Evolutionary conservation across 2,888 invertebrate genomes (phyloP).

Genomic region (Byasa hedistus): DNA sequence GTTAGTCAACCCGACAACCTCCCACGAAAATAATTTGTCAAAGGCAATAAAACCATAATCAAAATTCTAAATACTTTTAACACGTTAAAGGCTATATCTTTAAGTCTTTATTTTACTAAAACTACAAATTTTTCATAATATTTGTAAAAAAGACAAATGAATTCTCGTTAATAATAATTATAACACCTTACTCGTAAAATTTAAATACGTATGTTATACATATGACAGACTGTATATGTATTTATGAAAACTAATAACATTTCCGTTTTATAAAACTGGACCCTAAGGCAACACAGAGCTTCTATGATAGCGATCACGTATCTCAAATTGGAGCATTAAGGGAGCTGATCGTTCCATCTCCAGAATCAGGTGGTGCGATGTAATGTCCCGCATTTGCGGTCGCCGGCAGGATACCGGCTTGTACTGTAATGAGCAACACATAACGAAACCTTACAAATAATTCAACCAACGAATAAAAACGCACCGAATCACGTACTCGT

Average conservation of each 20-base stretch:
- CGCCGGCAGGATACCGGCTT: constrained; percentile 74
- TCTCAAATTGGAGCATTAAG: constrained; percentile 63
- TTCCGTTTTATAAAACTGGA: constrained; percentile 1
- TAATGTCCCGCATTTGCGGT: constrained; percentile 78
- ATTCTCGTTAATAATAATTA: not conserved
- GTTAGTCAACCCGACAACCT: not conserved
- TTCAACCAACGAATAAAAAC: constrained; percentile 76
- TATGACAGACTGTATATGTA: not conserved
- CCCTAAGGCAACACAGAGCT: constrained; percentile 23
- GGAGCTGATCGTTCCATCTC: constrained; percentile 45
- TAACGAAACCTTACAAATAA: constrained; percentile 80
- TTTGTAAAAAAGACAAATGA: no score
- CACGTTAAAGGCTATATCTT: no score
- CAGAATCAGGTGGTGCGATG: constrained; percentile 64
- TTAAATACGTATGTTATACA: not conserved
- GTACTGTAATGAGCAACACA: constrained; percentile 78
- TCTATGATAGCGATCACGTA: constrained; percentile 49
- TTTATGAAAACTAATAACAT: not conserved
- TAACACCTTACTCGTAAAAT: not conserved
- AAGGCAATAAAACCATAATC: not conserved
- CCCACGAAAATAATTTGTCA: not conserved
- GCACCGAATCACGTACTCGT: constrained; percentile 76
- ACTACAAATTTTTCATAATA: no score
- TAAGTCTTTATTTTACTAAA: no score
- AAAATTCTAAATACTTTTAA: not conserved